phyloP scores from a whole-genome alignment of 1,140 invertebrate genomes.

The Hyposmocoma kahamanoa region DNA sequence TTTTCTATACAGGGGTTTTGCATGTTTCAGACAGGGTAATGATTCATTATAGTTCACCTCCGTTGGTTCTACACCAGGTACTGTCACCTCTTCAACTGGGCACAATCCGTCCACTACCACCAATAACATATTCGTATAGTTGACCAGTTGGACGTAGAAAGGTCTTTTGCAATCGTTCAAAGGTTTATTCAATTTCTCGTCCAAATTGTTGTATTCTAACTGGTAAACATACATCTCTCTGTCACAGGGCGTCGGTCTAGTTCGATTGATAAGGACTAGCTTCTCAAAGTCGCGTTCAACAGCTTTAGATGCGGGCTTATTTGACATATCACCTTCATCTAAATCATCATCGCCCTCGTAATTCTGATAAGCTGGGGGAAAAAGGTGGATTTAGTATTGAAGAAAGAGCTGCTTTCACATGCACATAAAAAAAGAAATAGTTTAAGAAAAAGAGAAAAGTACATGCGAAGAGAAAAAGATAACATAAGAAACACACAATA shows the following conservation, averaged over 20 bases:
- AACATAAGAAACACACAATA: too few species aligned
- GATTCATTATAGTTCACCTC: constrained; percentile 78
- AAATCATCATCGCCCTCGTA: constrained; percentile 68
- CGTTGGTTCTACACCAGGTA: constrained; percentile 76
- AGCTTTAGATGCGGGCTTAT: constrained; percentile 51
- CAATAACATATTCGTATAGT: constrained; percentile 88
- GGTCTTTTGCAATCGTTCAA: constrained; percentile 72
- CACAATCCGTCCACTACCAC: constrained; percentile 85
- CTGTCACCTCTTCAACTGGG: constrained; percentile 53
- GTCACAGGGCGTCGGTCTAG: constrained; percentile 85
- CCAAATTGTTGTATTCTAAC: constrained; percentile 51
- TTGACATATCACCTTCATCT: constrained; percentile 49
- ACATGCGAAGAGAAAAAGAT: too few species aligned
- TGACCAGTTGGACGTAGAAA: constrained; percentile 88
- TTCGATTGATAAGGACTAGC: constrained; percentile 82
- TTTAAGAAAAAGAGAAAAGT: too few species aligned
- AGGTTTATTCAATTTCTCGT: constrained; percentile 53
- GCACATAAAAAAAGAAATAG: too few species aligned
- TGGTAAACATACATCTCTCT: constrained; percentile 75
- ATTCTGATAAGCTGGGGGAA: constrained; percentile 55
- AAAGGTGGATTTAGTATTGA: too few species aligned
- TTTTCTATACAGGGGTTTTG: constrained; percentile 75
- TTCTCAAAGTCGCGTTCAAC: constrained; percentile 76
- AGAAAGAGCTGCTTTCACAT: too few species aligned
- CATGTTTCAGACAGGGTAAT: constrained; percentile 78